phyloP scores from a whole-genome alignment of 2,888 invertebrate genomes.

The Leptinotarsa tumamoca region DNA sequence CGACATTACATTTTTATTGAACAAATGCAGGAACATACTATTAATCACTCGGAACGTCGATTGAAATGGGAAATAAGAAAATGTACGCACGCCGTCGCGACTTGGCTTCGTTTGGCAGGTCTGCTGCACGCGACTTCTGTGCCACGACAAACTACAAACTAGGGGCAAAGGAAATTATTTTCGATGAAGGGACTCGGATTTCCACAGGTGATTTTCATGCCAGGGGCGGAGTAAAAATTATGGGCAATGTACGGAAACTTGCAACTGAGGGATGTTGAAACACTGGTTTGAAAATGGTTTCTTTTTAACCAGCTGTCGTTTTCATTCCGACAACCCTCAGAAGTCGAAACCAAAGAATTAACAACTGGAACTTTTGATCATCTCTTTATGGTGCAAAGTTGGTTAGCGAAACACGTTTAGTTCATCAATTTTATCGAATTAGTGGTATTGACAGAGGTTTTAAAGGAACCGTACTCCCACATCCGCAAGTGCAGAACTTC shows the following conservation, averaged over 20 bases:
- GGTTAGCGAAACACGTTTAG: no score
- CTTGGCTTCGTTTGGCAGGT: slow-evolving; percentile 11
- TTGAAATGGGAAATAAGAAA: neutral
- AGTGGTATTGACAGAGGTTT: no score
- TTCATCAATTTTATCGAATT: no score
- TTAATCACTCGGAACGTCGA: slow-evolving; percentile 14
- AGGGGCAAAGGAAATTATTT: slow-evolving; percentile 32
- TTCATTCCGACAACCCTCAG: no score
- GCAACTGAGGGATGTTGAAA: neutral
- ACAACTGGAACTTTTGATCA: no score
- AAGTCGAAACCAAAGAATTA: no score
- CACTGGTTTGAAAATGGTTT: no score
- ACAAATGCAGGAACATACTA: slow-evolving; percentile 18
- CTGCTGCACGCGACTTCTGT: slow-evolving; percentile 20
- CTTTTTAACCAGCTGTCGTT: no score
- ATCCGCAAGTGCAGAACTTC: no score
- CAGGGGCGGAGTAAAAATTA: slow-evolving; percentile 27
- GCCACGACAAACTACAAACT: slow-evolving; percentile 35
- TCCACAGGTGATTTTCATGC: slow-evolving; percentile 40
- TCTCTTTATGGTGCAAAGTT: no score
- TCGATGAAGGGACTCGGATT: slow-evolving; percentile 34
- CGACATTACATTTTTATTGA: slow-evolving; percentile 8
- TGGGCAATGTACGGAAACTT: neutral
- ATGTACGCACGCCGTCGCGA: slow-evolving; percentile 11
- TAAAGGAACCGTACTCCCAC: no score